A percentile compares a stretch with the other conserved stretches of the same genome.
These are phyloP conservation scores for Etheostoma cragini DNA, from an alignment of 2,113 vertebrate species.

Conservation along the genomic window DNA sequence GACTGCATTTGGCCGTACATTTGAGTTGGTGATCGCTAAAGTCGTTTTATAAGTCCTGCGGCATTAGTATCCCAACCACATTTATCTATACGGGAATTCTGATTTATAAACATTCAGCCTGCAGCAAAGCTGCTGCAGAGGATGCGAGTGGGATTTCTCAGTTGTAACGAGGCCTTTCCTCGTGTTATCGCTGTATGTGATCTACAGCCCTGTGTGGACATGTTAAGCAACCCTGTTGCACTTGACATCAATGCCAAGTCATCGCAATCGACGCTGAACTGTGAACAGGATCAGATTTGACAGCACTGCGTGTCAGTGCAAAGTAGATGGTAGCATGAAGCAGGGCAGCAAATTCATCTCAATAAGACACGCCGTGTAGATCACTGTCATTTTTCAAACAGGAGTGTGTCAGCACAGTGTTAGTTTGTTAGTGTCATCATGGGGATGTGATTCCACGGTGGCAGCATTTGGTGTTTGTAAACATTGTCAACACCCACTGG, in stretches of 20 bases:
- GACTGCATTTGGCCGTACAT: conserved; percentile 18
- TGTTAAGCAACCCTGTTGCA: conserved; percentile 45
- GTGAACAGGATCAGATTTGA: conserved; percentile 28
- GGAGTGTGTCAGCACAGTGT: conserved; percentile 23
- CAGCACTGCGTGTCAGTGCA: conserved; percentile 11
- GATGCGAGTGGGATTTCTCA: conserved; percentile 45
- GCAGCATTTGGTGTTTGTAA: conserved; percentile 54
- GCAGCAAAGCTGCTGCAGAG: conserved; percentile 55
- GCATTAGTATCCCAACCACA: not conserved
- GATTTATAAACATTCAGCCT: conserved; percentile 12
- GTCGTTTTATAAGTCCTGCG: not conserved
- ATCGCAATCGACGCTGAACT: conserved; percentile 9
- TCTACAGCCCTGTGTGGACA: conserved; percentile 46
- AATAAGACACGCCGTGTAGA: not conserved
- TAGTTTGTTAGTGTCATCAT: conserved; percentile 38
- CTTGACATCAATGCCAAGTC: conserved; percentile 37
- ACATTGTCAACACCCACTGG: conserved; percentile 34
- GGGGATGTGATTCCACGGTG: conserved; percentile 34
- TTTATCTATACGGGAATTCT: not conserved
- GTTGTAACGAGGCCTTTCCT: conserved; percentile 57
- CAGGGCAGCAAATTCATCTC: conserved; percentile 11
- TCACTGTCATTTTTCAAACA: not conserved
- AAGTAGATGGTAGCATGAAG: not conserved
- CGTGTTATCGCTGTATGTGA: conserved; percentile 43
- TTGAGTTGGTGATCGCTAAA: not conserved